Evolutionary conservation across 2,888 invertebrate species (phyloP).

Genomic region (Panorpa germanica): DNA sequence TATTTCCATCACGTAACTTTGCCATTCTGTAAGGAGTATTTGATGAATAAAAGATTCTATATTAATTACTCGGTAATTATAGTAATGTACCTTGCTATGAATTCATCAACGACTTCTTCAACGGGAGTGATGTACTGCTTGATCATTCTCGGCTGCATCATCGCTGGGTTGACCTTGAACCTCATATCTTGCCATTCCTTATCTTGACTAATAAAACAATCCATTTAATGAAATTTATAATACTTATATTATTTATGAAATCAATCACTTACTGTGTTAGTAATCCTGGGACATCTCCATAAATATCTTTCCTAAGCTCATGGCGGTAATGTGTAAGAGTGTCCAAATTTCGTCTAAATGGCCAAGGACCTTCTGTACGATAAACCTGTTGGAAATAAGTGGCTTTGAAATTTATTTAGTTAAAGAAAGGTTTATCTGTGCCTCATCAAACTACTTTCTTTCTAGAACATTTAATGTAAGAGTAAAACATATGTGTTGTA

Average conservation of each 20-base stretch:
- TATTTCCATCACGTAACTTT: conserved; percentile 26
- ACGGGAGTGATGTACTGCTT: conserved; percentile 28
- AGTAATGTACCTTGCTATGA: too few species aligned
- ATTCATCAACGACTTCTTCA: conserved; percentile 27
- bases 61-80: background rate
- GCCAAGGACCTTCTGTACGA: conserved; percentile 27
- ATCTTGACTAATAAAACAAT: too few species aligned
- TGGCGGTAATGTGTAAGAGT: conserved; percentile 22
- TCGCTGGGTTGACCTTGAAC: conserved; percentile 40
- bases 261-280: conserved; percentile 16
- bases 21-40: conserved; percentile 26
- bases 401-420: too few species aligned
- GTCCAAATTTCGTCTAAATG: conserved; percentile 21
- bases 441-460: too few species aligned
- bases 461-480: too few species aligned
- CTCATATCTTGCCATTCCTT: conserved; percentile 42
- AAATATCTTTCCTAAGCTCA: conserved; percentile 21
- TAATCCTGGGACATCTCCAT: conserved; percentile 17
- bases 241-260: too few species aligned
- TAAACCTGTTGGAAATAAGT: conserved; percentile 27
- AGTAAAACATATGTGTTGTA: too few species aligned
- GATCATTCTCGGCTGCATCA: conserved; percentile 36
- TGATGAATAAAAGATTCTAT: background rate
- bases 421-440: too few species aligned
- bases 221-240: too few species aligned